phyloP scores from a whole-genome alignment of 2,888 invertebrate species.

The Pteria penguin region DNA sequence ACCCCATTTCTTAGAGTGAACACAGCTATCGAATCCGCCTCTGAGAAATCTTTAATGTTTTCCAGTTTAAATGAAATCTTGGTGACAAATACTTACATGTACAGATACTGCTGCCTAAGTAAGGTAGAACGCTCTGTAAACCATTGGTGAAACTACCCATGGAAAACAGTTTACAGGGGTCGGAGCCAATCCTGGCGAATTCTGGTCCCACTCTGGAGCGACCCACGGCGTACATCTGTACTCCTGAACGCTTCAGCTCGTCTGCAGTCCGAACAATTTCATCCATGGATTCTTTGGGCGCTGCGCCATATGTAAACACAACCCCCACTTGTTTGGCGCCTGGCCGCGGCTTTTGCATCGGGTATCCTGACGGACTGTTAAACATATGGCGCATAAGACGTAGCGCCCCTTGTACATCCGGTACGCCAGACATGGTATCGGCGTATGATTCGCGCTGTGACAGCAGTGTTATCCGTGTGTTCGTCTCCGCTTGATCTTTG shows the following conservation, averaged over 20 bases:
- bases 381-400: conserved; percentile 60
- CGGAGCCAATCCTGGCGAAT: conserved; percentile 54
- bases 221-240: conserved; percentile 56
- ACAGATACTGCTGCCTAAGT: conserved; percentile 61
- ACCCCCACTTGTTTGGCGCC: conserved; percentile 55
- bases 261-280: conserved; percentile 42
- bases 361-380: conserved; percentile 53
- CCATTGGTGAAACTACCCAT: conserved; percentile 60
- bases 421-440: conserved; percentile 46
- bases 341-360: conserved; percentile 39
- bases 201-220: conserved; percentile 51
- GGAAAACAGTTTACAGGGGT: conserved; percentile 56
- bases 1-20: too few relatives aligned
- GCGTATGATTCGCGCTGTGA: conserved; percentile 50
- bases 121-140: conserved; percentile 55
- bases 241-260: conserved; percentile 45
- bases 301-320: conserved; percentile 56
- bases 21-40: too few relatives aligned
- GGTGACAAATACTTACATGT: too few relatives aligned
- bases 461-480: conserved; percentile 59
- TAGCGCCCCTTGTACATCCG: conserved; percentile 53
- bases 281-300: conserved; percentile 32
- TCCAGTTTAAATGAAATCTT: too few relatives aligned
- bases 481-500: conserved; percentile 51
- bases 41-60: too few relatives aligned